Evolutionary conservation across 2,888 invertebrate genomes (phyloP).

Genomic region (Ceriagrion tenellum): DNA sequence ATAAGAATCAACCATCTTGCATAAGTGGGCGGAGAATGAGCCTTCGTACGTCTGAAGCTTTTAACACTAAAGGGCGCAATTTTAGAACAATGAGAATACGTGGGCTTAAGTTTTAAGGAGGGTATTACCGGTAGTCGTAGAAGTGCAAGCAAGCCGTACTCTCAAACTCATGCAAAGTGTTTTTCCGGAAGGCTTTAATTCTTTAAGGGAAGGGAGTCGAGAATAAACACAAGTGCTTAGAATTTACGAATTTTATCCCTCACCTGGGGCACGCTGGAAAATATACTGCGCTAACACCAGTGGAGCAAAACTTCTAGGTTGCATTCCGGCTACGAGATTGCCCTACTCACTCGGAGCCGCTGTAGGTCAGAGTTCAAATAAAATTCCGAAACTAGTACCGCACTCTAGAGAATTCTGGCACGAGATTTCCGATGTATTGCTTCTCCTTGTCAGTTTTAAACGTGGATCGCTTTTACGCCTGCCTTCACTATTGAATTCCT

Average conservation of each 20-base stretch:
- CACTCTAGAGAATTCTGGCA: background rate
- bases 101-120: background rate
- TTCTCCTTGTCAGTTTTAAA: too few relatives aligned
- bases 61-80: background rate
- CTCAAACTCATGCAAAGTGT: conserved; percentile 1
- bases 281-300: background rate
- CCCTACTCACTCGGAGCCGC: background rate
- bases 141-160: background rate
- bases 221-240: conserved; percentile 10
- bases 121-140: background rate
- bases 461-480: too few relatives aligned
- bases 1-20: background rate
- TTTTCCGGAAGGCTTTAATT: background rate
- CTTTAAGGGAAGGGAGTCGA: background rate
- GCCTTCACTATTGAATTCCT: too few relatives aligned
- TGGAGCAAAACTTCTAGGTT: background rate
- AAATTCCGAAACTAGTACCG: background rate
- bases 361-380: background rate
- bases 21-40: background rate
- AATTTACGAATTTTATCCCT: conserved; percentile 1
- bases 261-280: background rate
- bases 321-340: background rate
- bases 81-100: background rate
- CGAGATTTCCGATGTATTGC: background rate
- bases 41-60: background rate